A percentile compares a stretch with the other conserved stretches of the same genome.
Evolutionary conservation across 53 echinoderm and acorn worm genomes (phyloP).

Genomic region (Actinopyga echinites): DNA sequence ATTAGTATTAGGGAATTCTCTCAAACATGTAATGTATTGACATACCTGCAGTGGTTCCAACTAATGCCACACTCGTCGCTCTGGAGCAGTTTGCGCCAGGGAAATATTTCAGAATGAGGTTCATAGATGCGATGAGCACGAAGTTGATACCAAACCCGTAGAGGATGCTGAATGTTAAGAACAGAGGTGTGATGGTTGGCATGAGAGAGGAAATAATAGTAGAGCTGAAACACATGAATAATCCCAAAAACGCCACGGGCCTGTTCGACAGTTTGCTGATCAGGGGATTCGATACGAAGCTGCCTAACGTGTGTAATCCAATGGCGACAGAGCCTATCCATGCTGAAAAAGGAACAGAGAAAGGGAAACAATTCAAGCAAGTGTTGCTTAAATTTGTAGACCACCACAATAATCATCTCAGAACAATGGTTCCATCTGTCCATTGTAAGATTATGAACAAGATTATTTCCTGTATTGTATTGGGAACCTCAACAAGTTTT

Average conservation of each 20-base stretch:
- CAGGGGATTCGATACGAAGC: conserved; percentile 73
- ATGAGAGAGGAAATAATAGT: conserved; percentile 78
- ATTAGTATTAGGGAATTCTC: neutral
- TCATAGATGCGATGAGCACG: conserved; percentile 77
- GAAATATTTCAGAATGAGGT: conserved; percentile 84
- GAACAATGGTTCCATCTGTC: neutral
- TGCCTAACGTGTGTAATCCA: conserved; percentile 80
- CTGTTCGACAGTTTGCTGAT: conserved; percentile 70
- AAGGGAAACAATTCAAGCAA: neutral
- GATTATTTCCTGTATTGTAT: neutral
- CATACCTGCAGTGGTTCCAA: conserved; percentile 85
- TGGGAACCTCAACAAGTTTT: too few relatives aligned
- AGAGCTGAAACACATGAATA: conserved; percentile 73
- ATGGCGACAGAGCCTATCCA: conserved; percentile 97
- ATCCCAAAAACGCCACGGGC: conserved; percentile 63
- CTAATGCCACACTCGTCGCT: conserved; percentile 78
- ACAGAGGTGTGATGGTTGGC: conserved; percentile 76
- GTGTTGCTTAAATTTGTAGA: too few relatives aligned
- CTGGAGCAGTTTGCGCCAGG: conserved; percentile 83
- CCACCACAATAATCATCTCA: too few relatives aligned
- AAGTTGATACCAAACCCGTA: conserved; percentile 88
- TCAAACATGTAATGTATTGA: neutral
- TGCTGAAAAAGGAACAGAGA: conserved; percentile 43
- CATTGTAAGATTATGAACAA: neutral
- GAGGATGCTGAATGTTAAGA: conserved; percentile 86